Evolutionary conservation across 1,140 invertebrate species (phyloP).

Genomic region (Cephus cinctus): DNA sequence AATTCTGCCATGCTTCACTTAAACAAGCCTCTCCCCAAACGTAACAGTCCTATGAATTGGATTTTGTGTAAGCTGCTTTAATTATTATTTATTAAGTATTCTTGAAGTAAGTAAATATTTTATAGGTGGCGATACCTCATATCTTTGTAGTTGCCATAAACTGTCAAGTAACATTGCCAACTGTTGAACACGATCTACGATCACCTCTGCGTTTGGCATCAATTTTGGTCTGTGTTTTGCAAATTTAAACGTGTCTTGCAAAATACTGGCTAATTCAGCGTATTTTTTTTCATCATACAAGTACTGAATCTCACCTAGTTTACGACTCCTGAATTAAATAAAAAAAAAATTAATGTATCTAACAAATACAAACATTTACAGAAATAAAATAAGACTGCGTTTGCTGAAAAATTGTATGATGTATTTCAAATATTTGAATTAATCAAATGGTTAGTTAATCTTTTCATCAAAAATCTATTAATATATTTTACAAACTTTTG

Average conservation of each 20-base stretch:
- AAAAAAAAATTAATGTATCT: not conserved
- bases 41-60: slow-evolving; percentile 64
- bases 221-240: slow-evolving; percentile 42
- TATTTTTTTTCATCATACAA: slow-evolving; percentile 65
- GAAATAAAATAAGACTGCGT: too few species aligned
- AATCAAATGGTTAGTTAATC: too few species aligned
- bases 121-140: slow-evolving; percentile 35
- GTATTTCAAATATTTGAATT: too few species aligned
- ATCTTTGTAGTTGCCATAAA: slow-evolving; percentile 62
- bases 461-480: too few species aligned
- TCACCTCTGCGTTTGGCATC: slow-evolving; percentile 33
- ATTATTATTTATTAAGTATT: slow-evolving; percentile 8
- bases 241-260: slow-evolving; percentile 65
- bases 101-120: not conserved
- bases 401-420: too few species aligned
- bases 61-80: slow-evolving; percentile 13
- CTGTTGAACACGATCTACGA: slow-evolving; percentile 59
- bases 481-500: not conserved
- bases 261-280: slow-evolving; percentile 63
- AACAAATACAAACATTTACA: too few species aligned
- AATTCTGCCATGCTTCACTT: slow-evolving; percentile 63
- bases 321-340: slow-evolving; percentile 49
- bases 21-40: slow-evolving; percentile 74
- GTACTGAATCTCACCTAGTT: slow-evolving; percentile 57
- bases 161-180: slow-evolving; percentile 69